Evolutionary conservation across 2,888 invertebrate species (phyloP).

Genomic region (Lasiommata megera): DNA sequence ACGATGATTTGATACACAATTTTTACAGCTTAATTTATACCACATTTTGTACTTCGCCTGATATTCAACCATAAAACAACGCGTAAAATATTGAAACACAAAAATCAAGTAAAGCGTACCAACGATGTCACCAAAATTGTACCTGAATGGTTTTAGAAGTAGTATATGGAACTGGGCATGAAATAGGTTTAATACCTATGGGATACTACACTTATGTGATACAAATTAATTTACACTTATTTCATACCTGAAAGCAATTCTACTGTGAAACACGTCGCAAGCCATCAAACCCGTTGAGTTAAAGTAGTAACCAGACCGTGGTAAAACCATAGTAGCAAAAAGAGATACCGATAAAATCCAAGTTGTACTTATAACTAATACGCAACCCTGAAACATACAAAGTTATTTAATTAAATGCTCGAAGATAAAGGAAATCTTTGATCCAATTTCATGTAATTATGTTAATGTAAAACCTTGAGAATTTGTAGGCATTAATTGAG

Average conservation of each 20-base stretch:
- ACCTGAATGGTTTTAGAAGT: too few species aligned
- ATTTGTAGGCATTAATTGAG: not conserved
- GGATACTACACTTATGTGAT: not conserved
- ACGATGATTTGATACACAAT: too few species aligned
- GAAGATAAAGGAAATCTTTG: not conserved
- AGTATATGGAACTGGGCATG: too few species aligned
- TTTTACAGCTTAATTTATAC: too few species aligned
- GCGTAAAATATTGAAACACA: too few species aligned
- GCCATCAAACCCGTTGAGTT: slow-evolving; percentile 92
- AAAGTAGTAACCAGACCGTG: slow-evolving; percentile 93
- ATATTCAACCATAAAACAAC: too few species aligned
- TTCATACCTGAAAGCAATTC: slow-evolving; percentile 83
- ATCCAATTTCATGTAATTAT: not conserved
- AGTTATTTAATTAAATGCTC: not conserved
- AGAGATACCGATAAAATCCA: slow-evolving; percentile 92
- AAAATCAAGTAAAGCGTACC: too few species aligned
- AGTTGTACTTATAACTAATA: slow-evolving; percentile 90
- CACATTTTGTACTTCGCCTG: too few species aligned
- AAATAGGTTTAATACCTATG: too few species aligned
- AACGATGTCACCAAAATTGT: too few species aligned
- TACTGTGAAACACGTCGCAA: slow-evolving; percentile 93
- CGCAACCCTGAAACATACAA: slow-evolving; percentile 86
- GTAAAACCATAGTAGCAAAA: slow-evolving; percentile 91
- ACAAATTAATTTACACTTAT: not conserved
- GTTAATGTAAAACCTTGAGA: not conserved